Evolutionary conservation across 2,888 invertebrate genomes (phyloP), one percentile per base, ranked within the genome.

Genomic region (Ceraclea dissimilis): DNA sequence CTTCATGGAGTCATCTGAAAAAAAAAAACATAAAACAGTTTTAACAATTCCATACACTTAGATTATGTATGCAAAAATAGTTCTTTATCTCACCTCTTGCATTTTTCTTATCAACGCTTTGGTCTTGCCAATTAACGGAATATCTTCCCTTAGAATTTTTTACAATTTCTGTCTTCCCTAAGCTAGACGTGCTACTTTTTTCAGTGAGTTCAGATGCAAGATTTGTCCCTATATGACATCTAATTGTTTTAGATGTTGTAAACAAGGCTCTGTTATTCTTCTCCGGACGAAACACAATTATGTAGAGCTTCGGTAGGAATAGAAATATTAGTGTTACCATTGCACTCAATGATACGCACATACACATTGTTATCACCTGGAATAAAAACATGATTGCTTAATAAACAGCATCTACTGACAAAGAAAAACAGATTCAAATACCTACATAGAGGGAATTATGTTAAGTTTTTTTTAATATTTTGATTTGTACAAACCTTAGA

Each of bases 301-400:
- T 86, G 70, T 86, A 90, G 47, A 88, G 71, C 72, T 89, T 88
- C 2, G 88, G 89, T 61, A 86, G 76, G 71, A 90, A 88, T 56
- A 89, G 77, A 63, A 89, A 82, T 50, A 82, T 75, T 66, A 89
- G 79, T 44, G 85, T 85, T 6, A 88, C 86, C 64, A 83, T 79
- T 5, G 88, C 87, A 65, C 84, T 85, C 51, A 88, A 72, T n/a
- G 83, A 85, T 49, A 86, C 83, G 66, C 86, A 86, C 71, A 88
- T 79, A 65, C 86, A 84, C 78, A 62, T 62, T 8, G 62, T 62
- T 13, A 62, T 62, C 10, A 62, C 60, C 62, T 62, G 58, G 10
- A 60, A 60, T n/a, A 13, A 19, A n/a, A 46, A 46, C n/a, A n/a
- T 26, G 10, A 26, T 26, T 6, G 1, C 50, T 1, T 16, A 33